A percentile compares a stretch with the other conserved stretches of the same genome.
Evolutionary conservation across 1,140 invertebrate genomes (phyloP).

Genomic region (Coenobita brevimanus): DNA sequence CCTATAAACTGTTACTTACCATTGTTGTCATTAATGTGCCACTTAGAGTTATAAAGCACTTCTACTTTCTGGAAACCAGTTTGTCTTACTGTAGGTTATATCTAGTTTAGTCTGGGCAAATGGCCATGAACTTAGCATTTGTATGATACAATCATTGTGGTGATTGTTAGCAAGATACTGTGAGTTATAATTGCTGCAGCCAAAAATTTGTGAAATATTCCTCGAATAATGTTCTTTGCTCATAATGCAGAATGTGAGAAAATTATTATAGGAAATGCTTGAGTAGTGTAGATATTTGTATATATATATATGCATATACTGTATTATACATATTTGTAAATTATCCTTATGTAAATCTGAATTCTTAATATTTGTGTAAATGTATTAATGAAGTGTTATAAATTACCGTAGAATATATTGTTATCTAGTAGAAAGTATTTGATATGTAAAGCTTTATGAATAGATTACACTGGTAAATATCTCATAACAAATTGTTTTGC

Average conservation of each 20-base stretch:
- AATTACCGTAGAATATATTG: neutral
- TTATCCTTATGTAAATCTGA: slow-evolving; percentile 62
- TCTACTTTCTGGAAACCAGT: no score
- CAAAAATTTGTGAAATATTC: slow-evolving; percentile 16
- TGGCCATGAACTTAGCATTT: no score
- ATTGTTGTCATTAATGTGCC: no score
- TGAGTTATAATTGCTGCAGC: no score
- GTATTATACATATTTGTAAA: slow-evolving; percentile 57
- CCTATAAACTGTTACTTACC: slow-evolving; percentile 33
- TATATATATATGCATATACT: slow-evolving; percentile 40
- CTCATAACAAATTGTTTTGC: neutral
- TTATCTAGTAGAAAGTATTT: neutral
- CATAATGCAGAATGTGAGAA: slow-evolving; percentile 30
- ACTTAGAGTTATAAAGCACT: no score
- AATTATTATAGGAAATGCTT: slow-evolving; percentile 34
- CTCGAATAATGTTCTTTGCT: slow-evolving; percentile 49
- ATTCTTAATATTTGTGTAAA: slow-evolving; percentile 43
- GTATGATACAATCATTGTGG: slow-evolving; percentile 27
- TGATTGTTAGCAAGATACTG: no score
- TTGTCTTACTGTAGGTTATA: no score
- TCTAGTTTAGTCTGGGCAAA: no score
- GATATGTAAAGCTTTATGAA: slow-evolving; percentile 14
- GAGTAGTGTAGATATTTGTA: slow-evolving; percentile 62
- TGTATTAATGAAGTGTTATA: slow-evolving; percentile 48
- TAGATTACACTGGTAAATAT: no score